Conservation (phyloP, 2,113 vertebrate genomes). For the Rhipidura dahli region DNA sequence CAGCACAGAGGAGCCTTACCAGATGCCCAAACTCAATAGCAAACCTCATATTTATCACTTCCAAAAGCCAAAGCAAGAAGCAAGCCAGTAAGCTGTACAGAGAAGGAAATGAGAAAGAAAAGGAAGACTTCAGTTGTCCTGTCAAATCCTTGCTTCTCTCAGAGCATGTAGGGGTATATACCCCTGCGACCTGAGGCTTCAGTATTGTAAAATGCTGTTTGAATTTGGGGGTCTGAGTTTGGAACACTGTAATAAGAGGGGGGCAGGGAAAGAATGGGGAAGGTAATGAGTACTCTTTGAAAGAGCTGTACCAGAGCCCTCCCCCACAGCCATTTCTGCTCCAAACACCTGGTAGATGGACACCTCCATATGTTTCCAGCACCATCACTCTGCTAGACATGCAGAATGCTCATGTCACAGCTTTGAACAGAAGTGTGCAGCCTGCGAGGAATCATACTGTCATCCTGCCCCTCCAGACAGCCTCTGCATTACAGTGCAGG, state of each 20-base stretch:
- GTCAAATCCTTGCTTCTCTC: background rate
- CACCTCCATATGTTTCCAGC: background rate
- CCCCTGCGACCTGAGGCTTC: background rate
- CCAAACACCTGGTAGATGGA: background rate
- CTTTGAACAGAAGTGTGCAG: background rate
- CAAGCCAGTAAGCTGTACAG: background rate
- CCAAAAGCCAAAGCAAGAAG: constrained; percentile 9
- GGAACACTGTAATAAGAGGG: background rate
- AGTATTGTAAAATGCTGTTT: background rate
- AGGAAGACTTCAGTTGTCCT: background rate
- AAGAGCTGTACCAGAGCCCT: background rate
- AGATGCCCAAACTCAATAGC: background rate
- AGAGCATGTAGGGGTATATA: background rate
- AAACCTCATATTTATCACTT: constrained; percentile 34
- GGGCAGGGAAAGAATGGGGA: background rate
- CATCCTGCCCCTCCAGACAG: constrained; percentile 13
- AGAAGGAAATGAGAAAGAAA: background rate
- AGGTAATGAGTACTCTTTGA: background rate
- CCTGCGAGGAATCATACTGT: background rate
- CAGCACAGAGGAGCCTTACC: background rate
- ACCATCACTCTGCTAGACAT: background rate
- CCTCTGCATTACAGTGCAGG: background rate
- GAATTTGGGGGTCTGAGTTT: background rate
- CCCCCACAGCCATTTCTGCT: background rate
- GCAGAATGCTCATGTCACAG: background rate